Percentiles rank a stretch among this genome's conserved stretches.
Conservation (phyloP, 2,113 vertebrate genomes). For the Dunckerocampus dactyliophorus region DNA sequence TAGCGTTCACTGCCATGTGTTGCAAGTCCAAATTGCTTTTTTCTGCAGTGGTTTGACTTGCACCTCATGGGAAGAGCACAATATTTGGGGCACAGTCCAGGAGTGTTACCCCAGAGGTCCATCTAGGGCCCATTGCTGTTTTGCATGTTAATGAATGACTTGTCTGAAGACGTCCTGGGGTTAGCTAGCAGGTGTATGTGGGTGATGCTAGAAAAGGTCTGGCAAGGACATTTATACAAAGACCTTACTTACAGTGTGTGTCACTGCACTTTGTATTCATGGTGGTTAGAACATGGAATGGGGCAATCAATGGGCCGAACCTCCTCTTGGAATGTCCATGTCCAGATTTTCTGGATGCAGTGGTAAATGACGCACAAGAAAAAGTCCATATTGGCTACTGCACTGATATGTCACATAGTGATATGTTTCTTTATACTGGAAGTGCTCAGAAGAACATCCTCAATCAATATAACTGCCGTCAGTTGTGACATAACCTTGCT, state of each 20-base stretch:
- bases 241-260: not conserved
- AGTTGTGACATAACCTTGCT: not conserved
- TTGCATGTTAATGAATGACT: slow-evolving; percentile 4
- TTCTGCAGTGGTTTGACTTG: not conserved
- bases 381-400: slow-evolving; percentile 28
- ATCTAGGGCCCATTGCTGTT: not conserved
- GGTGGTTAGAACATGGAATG: not conserved
- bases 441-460: too few species aligned
- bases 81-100: not conserved
- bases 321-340: not conserved
- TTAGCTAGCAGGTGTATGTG: not conserved
- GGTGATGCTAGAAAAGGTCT: slow-evolving; percentile 4
- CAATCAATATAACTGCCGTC: too few species aligned
- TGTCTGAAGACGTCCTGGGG: not conserved
- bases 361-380: slow-evolving; percentile 60
- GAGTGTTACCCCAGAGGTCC: not conserved
- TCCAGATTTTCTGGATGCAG: slow-evolving; percentile 38
- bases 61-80: not conserved
- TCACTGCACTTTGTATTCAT: not conserved
- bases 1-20: not conserved
- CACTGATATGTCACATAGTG: not conserved
- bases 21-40: not conserved
- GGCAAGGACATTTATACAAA: slow-evolving; percentile 1
- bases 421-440: too few species aligned
- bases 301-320: not conserved